Evolutionary conservation across 53 echinoderm and acorn worm species (phyloP).

Genomic region (Henricia sp.): DNA sequence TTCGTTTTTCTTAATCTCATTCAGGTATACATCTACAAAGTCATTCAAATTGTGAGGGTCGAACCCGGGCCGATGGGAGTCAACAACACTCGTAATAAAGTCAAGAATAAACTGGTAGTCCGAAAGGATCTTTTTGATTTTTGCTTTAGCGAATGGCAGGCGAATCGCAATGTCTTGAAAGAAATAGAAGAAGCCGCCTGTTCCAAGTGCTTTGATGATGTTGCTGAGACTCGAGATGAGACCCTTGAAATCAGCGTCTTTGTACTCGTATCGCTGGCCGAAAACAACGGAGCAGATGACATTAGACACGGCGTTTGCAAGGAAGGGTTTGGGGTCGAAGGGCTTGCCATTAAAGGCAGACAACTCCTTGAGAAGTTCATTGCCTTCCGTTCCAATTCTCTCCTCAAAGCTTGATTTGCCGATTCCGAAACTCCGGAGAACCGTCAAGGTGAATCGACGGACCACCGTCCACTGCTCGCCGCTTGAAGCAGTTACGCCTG

Average conservation of each 20-base stretch:
- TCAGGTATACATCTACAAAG: not conserved
- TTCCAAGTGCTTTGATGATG: not conserved
- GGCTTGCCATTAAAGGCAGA: constrained; percentile 9
- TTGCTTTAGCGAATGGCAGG: no score
- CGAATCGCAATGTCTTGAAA: not conserved
- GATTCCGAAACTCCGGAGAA: no score
- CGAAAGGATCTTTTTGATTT: no score
- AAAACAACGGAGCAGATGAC: constrained; percentile 62
- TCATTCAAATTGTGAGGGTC: not conserved
- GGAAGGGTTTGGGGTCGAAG: constrained; percentile 35
- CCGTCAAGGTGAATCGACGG: not conserved
- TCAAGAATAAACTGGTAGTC: no score
- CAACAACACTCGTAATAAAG: not conserved
- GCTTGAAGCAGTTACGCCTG: not conserved
- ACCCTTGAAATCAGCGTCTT: constrained; percentile 23
- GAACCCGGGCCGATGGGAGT: not conserved
- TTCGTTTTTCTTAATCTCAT: no score
- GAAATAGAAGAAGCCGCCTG: not conserved
- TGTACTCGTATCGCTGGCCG: constrained; percentile 57
- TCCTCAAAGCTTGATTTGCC: no score
- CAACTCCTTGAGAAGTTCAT: not conserved
- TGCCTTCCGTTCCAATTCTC: not conserved
- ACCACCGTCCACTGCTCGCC: not conserved
- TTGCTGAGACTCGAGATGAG: not conserved
- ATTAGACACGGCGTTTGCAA: constrained; percentile 38